Evolutionary conservation across 2,113 vertebrate genomes (phyloP).

Genomic region (Catharus fuscescens): DNA sequence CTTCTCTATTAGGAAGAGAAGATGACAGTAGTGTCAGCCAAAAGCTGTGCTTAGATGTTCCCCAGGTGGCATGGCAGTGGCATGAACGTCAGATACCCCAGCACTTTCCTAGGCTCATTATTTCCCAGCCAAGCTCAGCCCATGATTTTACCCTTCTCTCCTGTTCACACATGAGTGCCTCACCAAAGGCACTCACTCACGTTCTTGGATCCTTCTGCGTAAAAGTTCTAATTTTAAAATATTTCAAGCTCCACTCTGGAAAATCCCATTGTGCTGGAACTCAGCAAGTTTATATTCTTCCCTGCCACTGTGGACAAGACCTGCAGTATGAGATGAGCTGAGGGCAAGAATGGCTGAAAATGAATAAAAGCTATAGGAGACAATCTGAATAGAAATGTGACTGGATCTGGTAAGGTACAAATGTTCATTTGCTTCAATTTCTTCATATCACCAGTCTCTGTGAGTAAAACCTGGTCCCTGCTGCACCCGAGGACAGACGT

Average conservation of each 20-base stretch:
- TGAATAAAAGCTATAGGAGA: not conserved
- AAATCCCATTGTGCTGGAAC: not conserved
- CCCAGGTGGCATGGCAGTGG: rapidly evolving
- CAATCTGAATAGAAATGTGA: not conserved
- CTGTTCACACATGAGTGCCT: not conserved
- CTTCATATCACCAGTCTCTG: not conserved
- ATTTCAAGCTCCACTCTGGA: not conserved
- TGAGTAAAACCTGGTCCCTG: not conserved
- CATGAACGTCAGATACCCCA: not conserved
- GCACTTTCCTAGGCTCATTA: not conserved
- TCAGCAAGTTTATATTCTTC: not conserved
- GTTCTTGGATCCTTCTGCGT: not conserved
- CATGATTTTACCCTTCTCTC: not conserved
- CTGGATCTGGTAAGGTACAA: not conserved
- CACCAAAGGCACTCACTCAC: not conserved
- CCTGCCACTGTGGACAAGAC: not conserved
- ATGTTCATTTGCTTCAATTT: not conserved
- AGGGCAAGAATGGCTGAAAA: not conserved
- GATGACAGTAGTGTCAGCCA: not conserved
- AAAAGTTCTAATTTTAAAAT: not conserved
- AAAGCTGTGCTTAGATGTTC: not conserved
- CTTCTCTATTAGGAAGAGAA: not conserved
- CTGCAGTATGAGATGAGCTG: not conserved
- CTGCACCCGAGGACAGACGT: not conserved
- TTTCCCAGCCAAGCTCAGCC: not conserved